Percentiles rank a stretch among this genome's conserved stretches.
phyloP scores from a whole-genome alignment of 1,140 invertebrate genomes.

The Stegodyphus dumicola region DNA sequence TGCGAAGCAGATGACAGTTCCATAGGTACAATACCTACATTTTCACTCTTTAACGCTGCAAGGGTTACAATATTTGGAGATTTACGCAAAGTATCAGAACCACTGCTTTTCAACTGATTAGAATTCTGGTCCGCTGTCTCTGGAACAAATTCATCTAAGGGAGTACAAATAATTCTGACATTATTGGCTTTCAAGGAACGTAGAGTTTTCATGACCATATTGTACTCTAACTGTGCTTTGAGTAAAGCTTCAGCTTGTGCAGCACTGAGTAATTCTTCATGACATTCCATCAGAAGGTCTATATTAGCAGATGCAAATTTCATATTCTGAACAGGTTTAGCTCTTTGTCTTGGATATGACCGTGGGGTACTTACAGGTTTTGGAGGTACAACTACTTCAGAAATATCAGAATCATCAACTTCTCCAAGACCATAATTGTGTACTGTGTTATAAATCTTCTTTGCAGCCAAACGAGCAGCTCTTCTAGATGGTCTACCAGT shows the following conservation, averaged over 20 bases:
- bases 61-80: neutral
- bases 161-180: conserved; percentile 9
- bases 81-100: neutral
- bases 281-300: conserved; percentile 41
- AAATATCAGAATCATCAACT: neutral
- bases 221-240: conserved; percentile 31
- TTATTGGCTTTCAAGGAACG: conserved; percentile 1
- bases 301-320: neutral
- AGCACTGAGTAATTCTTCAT: conserved; percentile 33
- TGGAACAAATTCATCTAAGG: neutral
- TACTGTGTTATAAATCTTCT: conserved; percentile 45
- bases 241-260: conserved; percentile 19
- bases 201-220: conserved; percentile 32
- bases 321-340: neutral
- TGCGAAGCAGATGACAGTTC: neutral
- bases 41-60: neutral
- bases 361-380: neutral
- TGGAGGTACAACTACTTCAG: neutral
- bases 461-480: conserved; percentile 41
- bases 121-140: neutral
- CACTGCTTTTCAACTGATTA: neutral
- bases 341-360: neutral
- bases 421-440: conserved; percentile 2
- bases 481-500: conserved; percentile 31
- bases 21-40: neutral